phyloP scores from a whole-genome alignment of 2,888 invertebrate genomes.

The Portevinia maculata region DNA sequence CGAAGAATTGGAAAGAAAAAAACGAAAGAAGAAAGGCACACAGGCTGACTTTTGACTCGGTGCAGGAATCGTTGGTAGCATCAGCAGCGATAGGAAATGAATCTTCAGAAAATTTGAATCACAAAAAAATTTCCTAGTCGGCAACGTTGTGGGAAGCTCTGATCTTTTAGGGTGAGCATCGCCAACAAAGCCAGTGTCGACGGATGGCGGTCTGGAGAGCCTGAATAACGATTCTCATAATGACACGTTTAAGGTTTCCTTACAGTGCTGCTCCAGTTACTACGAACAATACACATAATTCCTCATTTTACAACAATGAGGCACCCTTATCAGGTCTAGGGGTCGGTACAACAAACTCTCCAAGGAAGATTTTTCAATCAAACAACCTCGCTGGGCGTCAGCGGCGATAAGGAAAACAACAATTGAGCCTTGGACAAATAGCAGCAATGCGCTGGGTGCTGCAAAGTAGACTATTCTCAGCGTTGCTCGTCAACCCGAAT shows the following conservation, averaged over 20 bases:
- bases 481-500: slow-evolving; percentile 77
- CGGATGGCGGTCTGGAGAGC: slow-evolving; percentile 56
- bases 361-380: slow-evolving; percentile 96
- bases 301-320: slow-evolving; percentile 63
- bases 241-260: slow-evolving; percentile 81
- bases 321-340: slow-evolving; percentile 79
- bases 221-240: slow-evolving; percentile 82
- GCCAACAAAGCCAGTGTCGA: slow-evolving; percentile 83
- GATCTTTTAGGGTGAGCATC: slow-evolving; percentile 82
- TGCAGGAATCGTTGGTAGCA: slow-evolving; percentile 74
- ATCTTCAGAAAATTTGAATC: slow-evolving; percentile 58
- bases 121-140: slow-evolving; percentile 73
- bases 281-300: slow-evolving; percentile 69
- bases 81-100: slow-evolving; percentile 76
- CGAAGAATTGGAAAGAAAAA: slow-evolving; percentile 92
- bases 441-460: slow-evolving; percentile 73
- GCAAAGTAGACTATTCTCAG: slow-evolving; percentile 61
- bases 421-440: slow-evolving; percentile 71
- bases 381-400: slow-evolving; percentile 83
- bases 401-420: slow-evolving; percentile 87
- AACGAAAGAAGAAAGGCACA: slow-evolving; percentile 91
- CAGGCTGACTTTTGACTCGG: slow-evolving; percentile 80
- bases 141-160: slow-evolving; percentile 75
- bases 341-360: slow-evolving; percentile 77
- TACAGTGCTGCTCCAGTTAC: slow-evolving; percentile 80